Base-by-base conservation (phyloP, 2,888 invertebrate species). In the Pharmacophagus antenor region DNA sequence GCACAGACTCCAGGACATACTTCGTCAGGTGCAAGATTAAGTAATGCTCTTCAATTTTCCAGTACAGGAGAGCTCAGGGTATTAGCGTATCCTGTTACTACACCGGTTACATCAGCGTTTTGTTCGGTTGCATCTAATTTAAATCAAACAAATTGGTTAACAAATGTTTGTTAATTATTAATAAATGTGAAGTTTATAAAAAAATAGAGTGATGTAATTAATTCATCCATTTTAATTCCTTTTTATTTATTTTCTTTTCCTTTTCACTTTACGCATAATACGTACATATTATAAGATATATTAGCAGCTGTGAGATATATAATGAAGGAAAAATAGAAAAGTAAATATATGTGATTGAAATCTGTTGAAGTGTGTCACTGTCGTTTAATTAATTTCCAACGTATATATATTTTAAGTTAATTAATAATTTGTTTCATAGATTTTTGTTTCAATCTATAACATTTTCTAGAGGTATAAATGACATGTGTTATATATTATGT, bases 41-140 rank as follows among this genome's bases (percentile, higher is more conserved):
- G 90, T 64, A 93, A 93, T 71, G 85, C 93, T 41, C 76, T 93
- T 42, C 93, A 93, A 71, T 84, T 93, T 70, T 87, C 92, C 23
- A 80, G 84, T 27, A 74, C 82, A 27, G 93, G 93, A 3, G 92
- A 93, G 72, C 73, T 93, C 25, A 79, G 92, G 67, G 80, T 93
- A 54, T 70, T 93, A 37, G 85, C 92, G 0, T 92, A 93, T 78
- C 85, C 93, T 20, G 76, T 85, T 1, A 86, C 78, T 25, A 89
- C 92, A 52, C 85, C 88, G 27, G 84, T 92, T 10, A 79, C 87
- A 7, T 85, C 88, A 67, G 86, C 91, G 49, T 92, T 93, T 78
- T 93, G 93, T 76, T 80, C 92, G 2, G 68, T 82, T 56, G 79
- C 87, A 17, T 74, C 78, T n/a, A 91, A 91, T 68, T 76, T 93